Conservation (phyloP, 2,797 vertebrate species). For the Novumbra hubbsi region DNA sequence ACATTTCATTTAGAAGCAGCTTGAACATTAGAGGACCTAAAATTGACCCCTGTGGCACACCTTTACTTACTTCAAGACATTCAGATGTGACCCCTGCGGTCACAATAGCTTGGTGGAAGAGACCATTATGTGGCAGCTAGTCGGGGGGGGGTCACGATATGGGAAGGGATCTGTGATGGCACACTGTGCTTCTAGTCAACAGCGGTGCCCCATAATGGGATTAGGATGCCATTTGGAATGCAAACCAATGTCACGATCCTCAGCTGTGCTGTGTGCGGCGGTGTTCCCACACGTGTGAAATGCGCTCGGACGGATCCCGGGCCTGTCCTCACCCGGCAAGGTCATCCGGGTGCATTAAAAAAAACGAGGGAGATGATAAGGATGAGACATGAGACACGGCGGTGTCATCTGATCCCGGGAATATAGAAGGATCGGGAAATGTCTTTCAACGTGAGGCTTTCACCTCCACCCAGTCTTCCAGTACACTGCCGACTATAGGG, state of each 20-base stretch:
- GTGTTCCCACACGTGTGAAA: slow-evolving; percentile 24
- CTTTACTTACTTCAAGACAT: too few species aligned
- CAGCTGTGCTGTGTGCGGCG: slow-evolving; percentile 9
- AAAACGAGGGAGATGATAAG: not conserved
- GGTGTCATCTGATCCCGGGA: not conserved
- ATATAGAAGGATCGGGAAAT: not conserved
- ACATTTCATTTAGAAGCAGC: too few species aligned
- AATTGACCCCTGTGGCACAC: too few species aligned
- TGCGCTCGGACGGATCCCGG: slow-evolving; percentile 17
- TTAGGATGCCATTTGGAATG: not conserved
- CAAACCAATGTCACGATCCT: slow-evolving; percentile 19
- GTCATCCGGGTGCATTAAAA: slow-evolving; percentile 9
- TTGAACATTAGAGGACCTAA: too few species aligned
- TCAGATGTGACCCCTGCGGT: too few species aligned
- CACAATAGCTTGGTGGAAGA: too few species aligned
- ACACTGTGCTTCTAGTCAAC: not conserved
- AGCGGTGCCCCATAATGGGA: not conserved
- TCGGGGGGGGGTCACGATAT: not conserved
- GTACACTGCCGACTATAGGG: not conserved
- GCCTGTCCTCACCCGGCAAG: slow-evolving; percentile 15
- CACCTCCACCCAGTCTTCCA: not conserved
- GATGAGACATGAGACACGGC: not conserved
- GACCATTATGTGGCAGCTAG: not conserved
- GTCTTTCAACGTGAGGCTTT: not conserved
- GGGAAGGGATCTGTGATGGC: not conserved